Base-by-base conservation (phyloP, 2,888 invertebrate genomes). In the Tryphoninae sp. region DNA sequence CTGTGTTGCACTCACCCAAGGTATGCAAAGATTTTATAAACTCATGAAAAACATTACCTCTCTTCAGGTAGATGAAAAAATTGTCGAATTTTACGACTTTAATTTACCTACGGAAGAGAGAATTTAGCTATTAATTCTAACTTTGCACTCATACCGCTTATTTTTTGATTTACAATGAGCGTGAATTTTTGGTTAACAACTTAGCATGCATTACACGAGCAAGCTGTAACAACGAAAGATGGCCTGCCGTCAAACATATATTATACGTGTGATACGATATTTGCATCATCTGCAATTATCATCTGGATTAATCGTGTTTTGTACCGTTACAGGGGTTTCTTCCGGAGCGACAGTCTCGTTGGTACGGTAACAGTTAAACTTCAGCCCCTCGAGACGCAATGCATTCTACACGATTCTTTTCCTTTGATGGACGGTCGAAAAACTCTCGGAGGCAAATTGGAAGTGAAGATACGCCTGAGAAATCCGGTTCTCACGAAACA, bases 351-450 rank as follows among this genome's bases (percentile, higher is more conserved):
- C 92, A 93, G 95, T 72, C 93, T 97, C 68, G 93, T 99, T 76
- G 99, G 99, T 33, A 95, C 96, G 2, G 96, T 94, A 13, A 94
- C 93, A 83, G 95, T 98, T 13, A 98, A 98, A 90, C 93, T 99
- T 84, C 96, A 96, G 86, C 96, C 96, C n/a, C 93, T 99, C 81
- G 98, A 99, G 93, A 96, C 95, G 0, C 95, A 96, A 81, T 97
- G 98, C 90, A 96, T 96, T 49, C 92, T 98, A 77, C 99, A 99
- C 91, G 98, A 99, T 82, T 96, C 97, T 0, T 98, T 96, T 91
- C 97, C 98, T 93, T 89, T 98, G 73, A 95, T 97, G 95, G 98
- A 98, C 84, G 98, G 98, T 0, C 94, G 98, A 26, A 96, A 97
- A 86, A 93, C 96, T 13, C 95, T 96, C 8, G 98, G 98, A 16